Evolutionary conservation across 30 jellyfish, hydroid and myxozoan species (phyloP).

Genomic region (Catostylus mosaicus): DNA sequence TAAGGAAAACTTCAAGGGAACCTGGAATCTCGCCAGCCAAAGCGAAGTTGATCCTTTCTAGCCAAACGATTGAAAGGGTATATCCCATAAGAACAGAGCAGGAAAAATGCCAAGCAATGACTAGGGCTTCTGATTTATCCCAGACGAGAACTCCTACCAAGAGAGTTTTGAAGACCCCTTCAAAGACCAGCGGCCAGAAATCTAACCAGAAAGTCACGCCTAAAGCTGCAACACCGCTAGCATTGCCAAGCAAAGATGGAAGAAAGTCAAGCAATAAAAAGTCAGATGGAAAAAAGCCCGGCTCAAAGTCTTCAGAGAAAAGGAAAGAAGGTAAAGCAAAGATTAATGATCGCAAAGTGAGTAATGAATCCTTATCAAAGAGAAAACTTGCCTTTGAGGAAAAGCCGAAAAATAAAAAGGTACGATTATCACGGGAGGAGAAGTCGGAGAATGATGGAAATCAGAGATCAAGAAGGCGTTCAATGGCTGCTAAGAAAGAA

Average conservation of each 20-base stretch:
- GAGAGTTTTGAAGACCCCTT: conserved; percentile 32
- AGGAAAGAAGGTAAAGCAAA: background rate
- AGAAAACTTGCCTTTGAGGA: conserved; percentile 28
- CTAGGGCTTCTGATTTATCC: background rate
- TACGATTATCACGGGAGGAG: background rate
- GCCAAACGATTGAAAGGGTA: background rate
- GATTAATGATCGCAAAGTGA: background rate
- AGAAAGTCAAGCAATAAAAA: background rate
- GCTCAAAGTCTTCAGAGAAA: background rate
- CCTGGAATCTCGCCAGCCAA: conserved; percentile 32
- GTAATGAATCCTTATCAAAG: background rate
- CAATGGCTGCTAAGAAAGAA: background rate
- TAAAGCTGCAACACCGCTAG: background rate
- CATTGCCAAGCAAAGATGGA: background rate
- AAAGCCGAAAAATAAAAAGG: conserved; percentile 2
- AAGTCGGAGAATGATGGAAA: background rate
- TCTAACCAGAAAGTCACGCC: conserved; percentile 7
- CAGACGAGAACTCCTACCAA: background rate
- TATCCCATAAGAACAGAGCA: background rate
- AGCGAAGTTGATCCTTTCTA: conserved; percentile 33
- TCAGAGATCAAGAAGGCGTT: conserved; percentile 2
- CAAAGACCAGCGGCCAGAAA: background rate
- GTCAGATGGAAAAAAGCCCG: conserved; percentile 17
- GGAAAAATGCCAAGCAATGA: background rate
- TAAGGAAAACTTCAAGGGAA: conserved; percentile 35